Evolutionary conservation across 2,888 invertebrate species (phyloP).

Genomic region (Aleiodes leptofemur): DNA sequence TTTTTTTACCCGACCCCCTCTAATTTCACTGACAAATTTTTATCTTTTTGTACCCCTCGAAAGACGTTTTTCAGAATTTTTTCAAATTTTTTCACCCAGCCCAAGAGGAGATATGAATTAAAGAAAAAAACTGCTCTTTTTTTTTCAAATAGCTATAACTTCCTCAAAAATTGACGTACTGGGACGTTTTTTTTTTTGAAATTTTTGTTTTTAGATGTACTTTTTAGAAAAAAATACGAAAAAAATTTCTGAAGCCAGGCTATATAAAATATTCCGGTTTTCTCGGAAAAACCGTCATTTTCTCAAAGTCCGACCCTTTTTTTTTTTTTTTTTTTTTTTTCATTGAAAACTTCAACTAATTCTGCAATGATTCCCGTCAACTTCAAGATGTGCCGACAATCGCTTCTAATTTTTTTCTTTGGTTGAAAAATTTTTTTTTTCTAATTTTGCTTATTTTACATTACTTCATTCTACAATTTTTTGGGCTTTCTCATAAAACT

Average conservation of each 20-base stretch:
- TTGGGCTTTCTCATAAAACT: not conserved
- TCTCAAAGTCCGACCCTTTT: not conserved
- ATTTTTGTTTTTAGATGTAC: slow-evolving; percentile 9
- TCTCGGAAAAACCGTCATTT: slow-evolving; percentile 21
- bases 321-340: slow-evolving; percentile 15
- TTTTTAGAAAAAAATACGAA: not conserved
- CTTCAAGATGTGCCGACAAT: slow-evolving; percentile 1
- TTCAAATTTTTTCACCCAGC: slow-evolving; percentile 1
- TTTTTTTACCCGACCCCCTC: slow-evolving; percentile 14
- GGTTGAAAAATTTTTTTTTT: not conserved
- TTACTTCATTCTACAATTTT: not conserved
- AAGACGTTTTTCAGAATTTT: not conserved
- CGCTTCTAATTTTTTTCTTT: slow-evolving; percentile 28
- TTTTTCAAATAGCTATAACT: not conserved
- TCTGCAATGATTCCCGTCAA: slow-evolving; percentile 18
- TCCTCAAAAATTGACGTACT: not conserved
- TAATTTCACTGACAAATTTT: not conserved
- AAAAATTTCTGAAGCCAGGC: not conserved
- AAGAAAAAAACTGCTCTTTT: not conserved
- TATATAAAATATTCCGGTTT: slow-evolving; percentile 2
- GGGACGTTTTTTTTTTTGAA: not conserved
- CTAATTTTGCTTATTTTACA: not conserved
- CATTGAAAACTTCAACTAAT: slow-evolving; percentile 12
- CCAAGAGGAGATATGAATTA: not conserved
- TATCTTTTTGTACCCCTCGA: not conserved